Evolutionary conservation across 2,888 invertebrate genomes (phyloP), one percentile per base, ranked within the genome.

Genomic region (Cosmia pyralina): DNA sequence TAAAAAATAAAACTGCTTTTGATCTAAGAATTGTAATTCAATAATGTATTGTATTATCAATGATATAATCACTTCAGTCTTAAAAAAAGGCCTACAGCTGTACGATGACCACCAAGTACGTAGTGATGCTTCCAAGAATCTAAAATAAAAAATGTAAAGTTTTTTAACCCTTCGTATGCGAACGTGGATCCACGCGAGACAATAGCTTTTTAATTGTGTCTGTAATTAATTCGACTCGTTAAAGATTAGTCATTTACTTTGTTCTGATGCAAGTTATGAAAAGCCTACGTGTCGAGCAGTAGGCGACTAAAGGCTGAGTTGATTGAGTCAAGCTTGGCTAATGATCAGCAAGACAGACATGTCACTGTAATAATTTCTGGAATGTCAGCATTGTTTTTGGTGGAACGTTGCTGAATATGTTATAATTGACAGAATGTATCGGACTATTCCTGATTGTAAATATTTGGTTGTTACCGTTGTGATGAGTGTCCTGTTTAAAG

Each of bases 101-200:
- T 48, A 90, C 70, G 13, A 90, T 85, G 11, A 91, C 84, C 0
- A 89, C 88, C 55, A 91, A 76, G 66, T 91, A 91, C 0, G 91
- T 90, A 19, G 87, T 84, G n/a, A 88, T 87, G 58, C 79, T 88
- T 64, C 91, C 88, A 4, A 91, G 67, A 38, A 90, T 85, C 91
- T 91, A 41, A 41, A 41, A 88, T 52, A 88, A 86, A 44, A 53
- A 77, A 76, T 3, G 13, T 44, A 4, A 38, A 38, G 6, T 38
- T 38, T 38, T 38, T 6, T 38, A 22, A 28, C 28, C 28, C 28
- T 28, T 28, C 28, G 28, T 28, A 28, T 28, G 28, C 28, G 28
- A 28, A 28, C 28, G 28, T 28, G 28, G 28, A 28, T 28, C 28
- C 28, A 28, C 28, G 28, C 28, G 28, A 28, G 28, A 28, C 28